A percentile compares a stretch with the other conserved stretches of the same genome.
Evolutionary conservation across 2,888 invertebrate species (phyloP).

Genomic region (Noctua comes): DNA sequence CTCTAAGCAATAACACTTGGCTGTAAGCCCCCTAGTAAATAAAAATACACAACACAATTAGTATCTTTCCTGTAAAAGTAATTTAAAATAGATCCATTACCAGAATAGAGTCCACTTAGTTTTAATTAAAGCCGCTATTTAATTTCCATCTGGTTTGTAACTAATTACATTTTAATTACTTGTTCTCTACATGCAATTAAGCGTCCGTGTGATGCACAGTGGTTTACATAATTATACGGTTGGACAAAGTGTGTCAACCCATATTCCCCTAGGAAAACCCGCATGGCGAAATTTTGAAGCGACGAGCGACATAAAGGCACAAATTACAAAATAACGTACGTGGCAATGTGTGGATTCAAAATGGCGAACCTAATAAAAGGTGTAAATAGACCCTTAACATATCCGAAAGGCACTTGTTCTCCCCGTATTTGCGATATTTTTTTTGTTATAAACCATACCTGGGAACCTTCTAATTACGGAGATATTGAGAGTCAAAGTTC

Average conservation of each 20-base stretch:
- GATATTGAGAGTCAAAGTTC: no score
- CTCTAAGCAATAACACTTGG: no score
- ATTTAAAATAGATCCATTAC: slow-evolving; percentile 3
- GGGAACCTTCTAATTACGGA: no score
- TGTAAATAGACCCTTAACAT: no score
- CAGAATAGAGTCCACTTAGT: background rate
- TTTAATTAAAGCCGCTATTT: slow-evolving; percentile 34
- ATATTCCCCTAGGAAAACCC: slow-evolving; percentile 25
- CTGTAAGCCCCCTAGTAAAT: no score
- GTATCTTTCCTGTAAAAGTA: background rate
- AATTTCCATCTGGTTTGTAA: slow-evolving; percentile 15
- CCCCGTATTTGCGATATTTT: no score
- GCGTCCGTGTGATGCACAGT: slow-evolving; percentile 36
- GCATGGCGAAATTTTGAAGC: slow-evolving; percentile 19
- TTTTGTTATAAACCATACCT: no score
- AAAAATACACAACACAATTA: no score
- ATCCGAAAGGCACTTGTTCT: no score
- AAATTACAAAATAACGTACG: slow-evolving; percentile 4
- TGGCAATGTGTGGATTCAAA: background rate
- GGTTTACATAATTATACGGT: slow-evolving; percentile 48
- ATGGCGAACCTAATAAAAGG: background rate
- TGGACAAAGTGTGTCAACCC: slow-evolving; percentile 39
- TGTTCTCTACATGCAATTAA: slow-evolving; percentile 38
- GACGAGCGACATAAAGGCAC: slow-evolving; percentile 1
- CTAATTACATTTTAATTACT: slow-evolving; percentile 50